Evolutionary conservation across 2,113 vertebrate species (phyloP), one percentile per base, ranked within the genome.

Genomic region (Lethenteron reissneri): DNA sequence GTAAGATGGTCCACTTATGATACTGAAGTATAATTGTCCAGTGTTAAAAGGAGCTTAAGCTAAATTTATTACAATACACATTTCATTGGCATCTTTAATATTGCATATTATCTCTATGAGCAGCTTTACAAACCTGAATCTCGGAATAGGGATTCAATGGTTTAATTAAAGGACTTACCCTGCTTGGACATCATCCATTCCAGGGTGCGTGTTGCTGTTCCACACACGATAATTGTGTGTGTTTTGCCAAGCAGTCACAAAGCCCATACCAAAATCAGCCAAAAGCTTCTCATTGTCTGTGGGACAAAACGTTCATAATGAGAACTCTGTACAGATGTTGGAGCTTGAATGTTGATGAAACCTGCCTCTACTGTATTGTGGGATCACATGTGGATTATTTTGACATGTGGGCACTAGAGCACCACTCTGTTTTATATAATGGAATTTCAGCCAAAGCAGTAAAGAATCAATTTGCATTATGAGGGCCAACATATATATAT

Each of bases 361-460:
- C n/a, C 9, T 8, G n/a, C 8, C 9, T 68, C n/a, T 21, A 68
- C n/a, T 64, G 17, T 64, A 64, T 64, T 64, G 14, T 64, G 60
- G 14, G 17, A 64, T 15, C 17, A 64, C 60, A 64, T 64, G 60
- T 19, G 17, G 3, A 64, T 68, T 17, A 68, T 9, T 8, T 68
- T 68, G 64, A 68, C 64, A 68, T n/a, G 11, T 68, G 64, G 64
- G 64, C n/a, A 68, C 64, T 68, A 68, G 64, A 68, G 25, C 64
- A 11, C 15, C 10, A 68, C 64, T 68, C 11, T n/a, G 64, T 68
- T 68, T n/a, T 15, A 11, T 2, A 68, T 10, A 25, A n/a, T 11
- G 64, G 64, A 68, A 17, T 19, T 64, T 14, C 60, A 64, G 14
- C 64, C 64, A 68, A 25, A 68, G 9, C 64, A 17, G 8, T 10